Evolutionary conservation across 2,888 invertebrate species (phyloP), one percentile per base, ranked within the genome.

Genomic region (Ochropleura plecta): DNA sequence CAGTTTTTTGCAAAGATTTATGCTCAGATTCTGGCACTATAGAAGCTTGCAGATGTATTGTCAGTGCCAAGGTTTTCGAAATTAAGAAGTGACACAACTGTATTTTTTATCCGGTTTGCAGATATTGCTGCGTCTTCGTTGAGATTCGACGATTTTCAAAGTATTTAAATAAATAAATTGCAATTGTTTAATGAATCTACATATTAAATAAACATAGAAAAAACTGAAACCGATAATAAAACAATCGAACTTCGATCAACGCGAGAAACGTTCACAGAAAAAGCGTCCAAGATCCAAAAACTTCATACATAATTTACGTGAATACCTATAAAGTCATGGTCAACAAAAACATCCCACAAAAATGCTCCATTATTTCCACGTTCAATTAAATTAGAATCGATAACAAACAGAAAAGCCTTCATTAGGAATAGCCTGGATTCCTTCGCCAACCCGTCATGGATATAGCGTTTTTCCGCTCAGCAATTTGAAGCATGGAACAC

Each of bases 361-460:
- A 42, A 70, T 49, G 30, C 55, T 53, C 12, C 7, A 73, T 63
- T 69, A 71, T 71, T 57, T 65, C 48, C 42, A 68, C 8, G 46
- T 60, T 63, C 55, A 69, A 83, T 82, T 75, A 76, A 81, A 81
- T 70, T 68, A 57, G 70, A 73, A 62, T 65, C 30, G 20, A 12
- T 51, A 74, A 55, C 73, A 66, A n/a, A 73, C 53, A 76, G 42
- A 51, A 51, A 62, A 62, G 49, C 55, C 70, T 70, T 62, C 69
- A 73, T 82, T 85, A 78, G 72, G 68, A 57, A 75, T 78, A 68
- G 70, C 74, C 69, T 65, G 71, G 73, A 83, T 83, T 71, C 75
- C 72, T 65, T 57, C 18, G 59, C 64, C 1, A 65, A 48, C 76
- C 62, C 9, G 59, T n/a, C 74, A 73, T 78, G 70, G 69, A 78